Evolutionary conservation across 1,140 invertebrate species (phyloP), one percentile per base, ranked within the genome.

Genomic region (Drosophila novamexicana): DNA sequence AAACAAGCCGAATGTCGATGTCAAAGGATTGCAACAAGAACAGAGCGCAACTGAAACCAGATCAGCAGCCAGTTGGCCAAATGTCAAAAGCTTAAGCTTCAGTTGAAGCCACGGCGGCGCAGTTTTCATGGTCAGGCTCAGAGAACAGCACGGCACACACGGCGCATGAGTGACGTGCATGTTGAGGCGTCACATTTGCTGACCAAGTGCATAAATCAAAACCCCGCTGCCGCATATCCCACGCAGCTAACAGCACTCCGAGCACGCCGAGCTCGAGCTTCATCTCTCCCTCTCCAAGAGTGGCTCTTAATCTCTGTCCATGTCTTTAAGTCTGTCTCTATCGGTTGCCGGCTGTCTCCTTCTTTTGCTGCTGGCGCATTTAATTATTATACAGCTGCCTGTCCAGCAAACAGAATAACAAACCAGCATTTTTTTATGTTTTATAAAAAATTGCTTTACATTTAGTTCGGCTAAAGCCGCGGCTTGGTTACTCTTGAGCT

Each of bases 151-250:
- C 47, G 62, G 78, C 78, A 58, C 64, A 88, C 83, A 88, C 80
- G 83, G 76, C 83, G 79, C 71, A 86, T 86, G 83, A 86, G 83
- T 86, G 82, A 88, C 83, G 81, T 89, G 84, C 83, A 88, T 83
- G 84, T 77, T 88, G 83, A 88, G 83, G 83, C 83, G 83, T 88
- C 83, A 88, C 77, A 83, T 89, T 83, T 89, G 58, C 69, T 82
- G 54, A 68, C 84, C 84, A 58, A 63, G 61, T 68, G 74, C 83
- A 89, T 88, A 89, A 88, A 88, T 88, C 83, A 86, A 88, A 74
- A 77, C 61, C 34, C 50, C 29, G 82, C 69, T 56, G 58, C 70
- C 80, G 68, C 77, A 81, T 72, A 69, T 59, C 75, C 79, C 78
- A 76, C 73, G 81, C 81, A 62, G 44, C 8, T 29, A 34, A 18